Base-by-base conservation (phyloP, 2,113 vertebrate genomes). In the Delphinus delphis region DNA sequence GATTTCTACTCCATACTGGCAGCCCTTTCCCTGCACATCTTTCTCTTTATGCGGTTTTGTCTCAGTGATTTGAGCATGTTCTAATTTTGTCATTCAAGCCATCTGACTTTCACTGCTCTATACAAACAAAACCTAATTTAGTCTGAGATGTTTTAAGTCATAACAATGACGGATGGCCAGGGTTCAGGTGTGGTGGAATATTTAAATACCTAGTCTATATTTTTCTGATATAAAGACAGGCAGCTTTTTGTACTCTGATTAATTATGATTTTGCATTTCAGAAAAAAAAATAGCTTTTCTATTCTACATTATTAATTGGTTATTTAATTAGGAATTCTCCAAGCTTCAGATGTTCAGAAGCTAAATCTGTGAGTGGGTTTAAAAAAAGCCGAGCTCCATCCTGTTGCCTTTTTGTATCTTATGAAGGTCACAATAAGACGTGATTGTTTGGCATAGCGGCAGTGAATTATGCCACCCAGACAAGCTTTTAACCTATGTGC, bases 81-180 rank as follows among this genome's bases (percentile, higher is more conserved):
- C 98, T 99, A 99, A 99, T 99, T 99, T 99, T 99, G 99, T 99
- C 99, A 99, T 99, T 99, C 99, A 99, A 99, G 99, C 99, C 99
- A 99, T 99, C 99, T 99, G 99, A 99, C 99, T 99, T 99, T 99
- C 99, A 99, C 99, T 98, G 99, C 99, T 99, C 99, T 98, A 97
- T 98, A 99, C 99, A 99, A 99, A 99, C 99, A 99, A 99, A 99
- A 99, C 99, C 99, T 99, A 99, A 99, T 99, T 99, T 99, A 99
- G 99, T 98, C 98, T 97, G 98, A 98, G 98, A 99, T 99, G 99
- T 99, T 99, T 99, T 99, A 99, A 99, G 99, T 99, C 99, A 99
- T 99, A 99, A 99, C 98, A 99, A 99, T 99, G 99, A 99, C 99
- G 99, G 99, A 99, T 99, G 99, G 99, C 99, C 98, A 98, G 99